A percentile compares a stretch with the other conserved stretches of the same genome.
Conservation (phyloP, 2,888 invertebrate species). For the Gastracanthus pulcherrimus region DNA sequence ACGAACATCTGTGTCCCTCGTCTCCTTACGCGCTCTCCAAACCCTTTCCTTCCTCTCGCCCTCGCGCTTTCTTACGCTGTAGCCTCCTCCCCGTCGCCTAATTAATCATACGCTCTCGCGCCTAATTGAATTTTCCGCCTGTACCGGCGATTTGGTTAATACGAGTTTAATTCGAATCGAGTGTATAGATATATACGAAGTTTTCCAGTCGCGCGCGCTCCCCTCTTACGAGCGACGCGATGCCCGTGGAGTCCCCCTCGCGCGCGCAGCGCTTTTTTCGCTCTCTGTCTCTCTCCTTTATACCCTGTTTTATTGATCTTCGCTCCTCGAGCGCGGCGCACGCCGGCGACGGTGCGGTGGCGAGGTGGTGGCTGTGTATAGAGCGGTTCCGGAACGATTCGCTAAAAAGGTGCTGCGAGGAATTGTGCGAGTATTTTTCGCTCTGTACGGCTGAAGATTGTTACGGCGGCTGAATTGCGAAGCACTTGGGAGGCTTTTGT, state of each 20-base stretch:
- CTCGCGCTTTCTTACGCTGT: not conserved
- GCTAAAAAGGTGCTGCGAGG: conserved; percentile 19
- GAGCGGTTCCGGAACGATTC: conserved; percentile 32
- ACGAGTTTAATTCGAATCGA: conserved; percentile 74
- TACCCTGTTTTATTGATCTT: conserved; percentile 74
- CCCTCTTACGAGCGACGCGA: conserved; percentile 4
- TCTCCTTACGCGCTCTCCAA: conserved; percentile 61
- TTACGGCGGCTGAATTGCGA: not conserved
- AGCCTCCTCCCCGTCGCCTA: conserved; percentile 65
- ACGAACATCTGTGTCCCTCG: conserved; percentile 72
- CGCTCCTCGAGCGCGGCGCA: conserved; percentile 60
- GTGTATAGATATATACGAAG: conserved; percentile 68
- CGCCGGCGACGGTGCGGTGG: not conserved
- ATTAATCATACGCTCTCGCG: conserved; percentile 75
- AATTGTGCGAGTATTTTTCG: not conserved
- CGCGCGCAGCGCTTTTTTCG: conserved; percentile 62
- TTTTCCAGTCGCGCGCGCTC: conserved; percentile 26
- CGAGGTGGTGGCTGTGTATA: not conserved
- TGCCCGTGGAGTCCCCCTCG: conserved; percentile 60
- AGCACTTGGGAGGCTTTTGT: not conserved
- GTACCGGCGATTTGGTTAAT: conserved; percentile 73
- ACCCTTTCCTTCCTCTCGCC: conserved; percentile 60
- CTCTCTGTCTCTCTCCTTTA: conserved; percentile 7
- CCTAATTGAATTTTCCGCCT: conserved; percentile 74
- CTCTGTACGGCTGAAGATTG: not conserved